Conservation (phyloP, 2,888 invertebrate genomes). For the Congeria kusceri region DNA sequence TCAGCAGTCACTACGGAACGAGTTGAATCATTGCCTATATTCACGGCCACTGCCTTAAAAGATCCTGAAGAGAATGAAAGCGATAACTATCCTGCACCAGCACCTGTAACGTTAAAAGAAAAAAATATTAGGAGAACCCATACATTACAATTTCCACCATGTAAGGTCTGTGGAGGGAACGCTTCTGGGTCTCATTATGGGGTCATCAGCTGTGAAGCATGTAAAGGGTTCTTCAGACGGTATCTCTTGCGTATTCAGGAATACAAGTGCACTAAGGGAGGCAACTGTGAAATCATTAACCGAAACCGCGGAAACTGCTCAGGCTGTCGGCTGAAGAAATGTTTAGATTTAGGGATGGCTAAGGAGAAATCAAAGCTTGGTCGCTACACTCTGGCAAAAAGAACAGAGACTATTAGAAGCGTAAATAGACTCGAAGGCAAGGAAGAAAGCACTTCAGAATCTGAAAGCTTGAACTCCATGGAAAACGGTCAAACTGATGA, state of each 20-base stretch:
- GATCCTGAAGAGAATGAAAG: too few species aligned
- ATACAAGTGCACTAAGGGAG: slow-evolving; percentile 54
- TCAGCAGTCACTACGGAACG: too few species aligned
- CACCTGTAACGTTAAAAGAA: too few species aligned
- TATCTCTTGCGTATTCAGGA: slow-evolving; percentile 46
- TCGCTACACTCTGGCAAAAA: slow-evolving; percentile 53
- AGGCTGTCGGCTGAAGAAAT: slow-evolving; percentile 52
- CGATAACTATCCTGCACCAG: too few species aligned
- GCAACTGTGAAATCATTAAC: slow-evolving; percentile 48
- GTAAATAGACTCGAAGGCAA: slow-evolving; percentile 49
- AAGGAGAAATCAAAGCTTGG: slow-evolving; percentile 57
- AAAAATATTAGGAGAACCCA: neutral
- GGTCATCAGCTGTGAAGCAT: slow-evolving; percentile 61
- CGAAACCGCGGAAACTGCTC: slow-evolving; percentile 57
- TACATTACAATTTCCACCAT: slow-evolving; percentile 53
- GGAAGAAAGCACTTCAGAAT: slow-evolving; percentile 2
- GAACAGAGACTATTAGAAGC: slow-evolving; percentile 54
- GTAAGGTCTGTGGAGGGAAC: slow-evolving; percentile 52
- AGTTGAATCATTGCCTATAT: too few species aligned
- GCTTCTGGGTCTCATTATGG: slow-evolving; percentile 61
- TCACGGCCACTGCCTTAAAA: too few species aligned
- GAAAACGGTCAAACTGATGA: neutral
- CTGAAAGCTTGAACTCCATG: neutral
- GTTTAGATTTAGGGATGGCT: slow-evolving; percentile 57
- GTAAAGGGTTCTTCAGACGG: slow-evolving; percentile 61